A percentile compares a stretch with the other conserved stretches of the same genome.
Conservation (phyloP, 2,113 vertebrate species). For the Okapia johnstoni region DNA sequence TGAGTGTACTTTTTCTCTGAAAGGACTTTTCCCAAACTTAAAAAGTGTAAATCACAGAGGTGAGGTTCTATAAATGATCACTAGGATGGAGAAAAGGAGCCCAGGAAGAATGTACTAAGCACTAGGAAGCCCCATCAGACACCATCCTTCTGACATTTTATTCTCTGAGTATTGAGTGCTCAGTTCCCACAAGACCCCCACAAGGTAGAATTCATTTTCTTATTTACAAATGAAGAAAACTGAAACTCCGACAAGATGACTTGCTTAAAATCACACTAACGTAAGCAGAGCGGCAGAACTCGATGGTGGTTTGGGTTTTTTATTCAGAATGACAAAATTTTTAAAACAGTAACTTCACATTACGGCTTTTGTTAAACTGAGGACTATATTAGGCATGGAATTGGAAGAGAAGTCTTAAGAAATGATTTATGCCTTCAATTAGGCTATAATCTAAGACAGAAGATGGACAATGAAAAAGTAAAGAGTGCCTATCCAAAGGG, state of each 20-base stretch:
- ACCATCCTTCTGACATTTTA: no score
- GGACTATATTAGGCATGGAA: neutral
- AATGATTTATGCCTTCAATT: neutral
- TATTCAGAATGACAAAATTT: neutral
- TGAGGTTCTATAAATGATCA: neutral
- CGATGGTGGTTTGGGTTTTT: neutral
- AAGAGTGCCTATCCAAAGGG: neutral
- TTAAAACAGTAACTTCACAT: neutral
- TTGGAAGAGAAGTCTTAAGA: neutral
- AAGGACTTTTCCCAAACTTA: neutral
- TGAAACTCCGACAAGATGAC: neutral
- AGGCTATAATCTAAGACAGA: neutral
- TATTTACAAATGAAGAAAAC: neutral
- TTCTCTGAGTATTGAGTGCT: neutral
- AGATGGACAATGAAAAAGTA: neutral
- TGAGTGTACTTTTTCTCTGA: neutral
- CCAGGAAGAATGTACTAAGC: rapidly evolving
- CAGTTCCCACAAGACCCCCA: neutral
- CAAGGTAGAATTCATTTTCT: neutral
- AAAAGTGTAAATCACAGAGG: neutral
- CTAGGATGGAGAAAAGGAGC: neutral
- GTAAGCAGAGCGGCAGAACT: neutral
- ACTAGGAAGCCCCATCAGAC: rapidly evolving
- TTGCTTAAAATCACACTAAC: neutral
- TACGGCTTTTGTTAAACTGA: neutral